A percentile compares a stretch with the other conserved stretches of the same genome.
These are phyloP conservation scores for Melanotaenia duboulayi DNA, from an alignment of 2,113 vertebrate genomes.

Conservation along the genomic window DNA sequence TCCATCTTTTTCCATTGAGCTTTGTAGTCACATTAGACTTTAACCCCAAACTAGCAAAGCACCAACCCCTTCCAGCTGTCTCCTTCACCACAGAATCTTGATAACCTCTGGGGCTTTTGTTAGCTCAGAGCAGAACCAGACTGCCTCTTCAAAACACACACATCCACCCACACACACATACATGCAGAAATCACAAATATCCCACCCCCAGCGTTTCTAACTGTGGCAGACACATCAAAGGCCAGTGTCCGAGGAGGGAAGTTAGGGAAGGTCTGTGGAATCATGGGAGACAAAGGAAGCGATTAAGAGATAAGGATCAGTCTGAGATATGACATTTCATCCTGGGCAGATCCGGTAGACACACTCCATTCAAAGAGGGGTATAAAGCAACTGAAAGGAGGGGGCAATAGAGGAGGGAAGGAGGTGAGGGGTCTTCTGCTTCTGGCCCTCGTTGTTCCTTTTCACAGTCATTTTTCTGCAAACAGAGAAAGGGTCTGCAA, in stretches of 20 bases:
- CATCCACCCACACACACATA: conserved; percentile 66
- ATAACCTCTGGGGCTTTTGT: conserved; percentile 73
- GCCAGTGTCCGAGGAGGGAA: conserved; percentile 86
- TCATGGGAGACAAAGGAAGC: conserved; percentile 95
- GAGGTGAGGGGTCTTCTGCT: conserved; percentile 67
- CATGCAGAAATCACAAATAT: conserved; percentile 60
- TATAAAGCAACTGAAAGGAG: conserved; percentile 80
- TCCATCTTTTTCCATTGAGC: conserved; percentile 9
- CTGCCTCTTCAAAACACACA: conserved; percentile 76
- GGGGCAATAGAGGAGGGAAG: conserved; percentile 60
- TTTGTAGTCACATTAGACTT: conserved; percentile 17
- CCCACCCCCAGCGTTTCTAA: conserved; percentile 84
- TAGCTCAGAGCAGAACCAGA: conserved; percentile 76
- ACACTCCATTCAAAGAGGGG: conserved; percentile 89
- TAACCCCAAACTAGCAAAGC: conserved; percentile 14
- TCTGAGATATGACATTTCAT: conserved; percentile 98
- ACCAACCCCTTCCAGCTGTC: conserved; percentile 45
- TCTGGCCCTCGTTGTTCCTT: conserved; percentile 41
- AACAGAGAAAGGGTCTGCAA: conserved; percentile 58
- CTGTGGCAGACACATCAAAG: conserved; percentile 92
- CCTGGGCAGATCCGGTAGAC: conserved; percentile 90
- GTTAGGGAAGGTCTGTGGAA: conserved; percentile 91
- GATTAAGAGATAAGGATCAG: conserved; percentile 98
- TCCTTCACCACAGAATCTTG: conserved; percentile 48
- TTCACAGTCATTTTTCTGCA: conserved; percentile 72